Evolutionary conservation across 1,140 invertebrate genomes (phyloP), one percentile per base, ranked within the genome.

Genomic region (Zeugodacus cucurbitae): DNA sequence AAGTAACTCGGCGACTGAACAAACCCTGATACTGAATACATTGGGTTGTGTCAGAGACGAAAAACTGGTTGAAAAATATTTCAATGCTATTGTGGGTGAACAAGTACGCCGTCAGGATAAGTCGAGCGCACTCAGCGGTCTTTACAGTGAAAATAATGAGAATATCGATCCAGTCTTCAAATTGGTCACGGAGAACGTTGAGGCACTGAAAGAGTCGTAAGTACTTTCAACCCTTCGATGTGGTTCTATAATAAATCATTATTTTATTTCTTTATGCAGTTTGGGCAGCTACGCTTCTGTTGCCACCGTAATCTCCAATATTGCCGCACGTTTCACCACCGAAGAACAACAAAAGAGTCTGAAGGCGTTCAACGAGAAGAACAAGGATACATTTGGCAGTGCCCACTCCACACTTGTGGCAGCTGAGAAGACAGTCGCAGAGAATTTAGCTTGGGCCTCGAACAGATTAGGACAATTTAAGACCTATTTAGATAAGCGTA

Each of bases 31-130:
- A 91, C 91, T 96, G n/a, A 93, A 90, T 88, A 94, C 94, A 0
- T 94, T 96, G 17, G 95, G 95, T 11, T 96, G 96, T 88, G 94
- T 95, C 0, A 93, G 92, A 32, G 91, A 95, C 88, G 89, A 92
- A 22, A 87, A 62, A 90, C 87, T 93, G 94, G 59, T 91, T 93
- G 88, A 90, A 67, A 92, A 87, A 88, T 94, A 90, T 74, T 93
- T 90, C 88, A 90, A 91, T 87, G 89, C 90, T 86, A 87, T 89
- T 26, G 67, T 93, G 87, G 90, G 89, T 54, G 90, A 93, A 86
- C 91, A 92, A 17, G 94, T 94, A 20, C 92, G 94, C 34, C 88
- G 89, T 2, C 94, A 94, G 88, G 92, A 94, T 88, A 93, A 94
- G 54, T 90, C 91, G 2, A 89, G 91, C 5, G 92, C 94, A 6